These are phyloP conservation scores for Pogoniulus pusillus DNA, from an alignment of 2,797 vertebrate species.

Conservation along the genomic window DNA sequence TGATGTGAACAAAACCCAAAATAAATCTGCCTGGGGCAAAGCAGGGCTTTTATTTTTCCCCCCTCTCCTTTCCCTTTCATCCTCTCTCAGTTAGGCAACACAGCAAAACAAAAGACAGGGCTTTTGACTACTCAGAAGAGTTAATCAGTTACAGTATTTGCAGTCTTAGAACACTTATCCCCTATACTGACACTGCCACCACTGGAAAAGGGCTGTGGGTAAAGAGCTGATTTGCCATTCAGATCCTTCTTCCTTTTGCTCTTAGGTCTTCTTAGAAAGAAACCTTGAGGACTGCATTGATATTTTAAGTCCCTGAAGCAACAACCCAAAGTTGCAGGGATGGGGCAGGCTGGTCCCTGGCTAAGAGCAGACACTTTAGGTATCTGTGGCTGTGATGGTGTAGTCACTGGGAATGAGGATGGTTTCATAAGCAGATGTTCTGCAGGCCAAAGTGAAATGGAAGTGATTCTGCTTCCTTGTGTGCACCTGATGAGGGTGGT, in stretches of 20 bases:
- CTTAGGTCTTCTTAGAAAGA: background rate
- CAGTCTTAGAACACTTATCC: slow-evolving; percentile 5
- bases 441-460: background rate
- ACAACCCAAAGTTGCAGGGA: background rate
- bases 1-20: slow-evolving; percentile 8
- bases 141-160: background rate
- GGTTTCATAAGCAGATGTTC: background rate
- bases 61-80: background rate
- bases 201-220: background rate
- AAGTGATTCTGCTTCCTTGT: background rate
- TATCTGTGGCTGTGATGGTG: background rate
- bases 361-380: background rate
- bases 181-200: background rate
- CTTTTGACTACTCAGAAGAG: background rate
- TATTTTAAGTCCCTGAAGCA: background rate
- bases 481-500: background rate
- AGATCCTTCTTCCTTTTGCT: background rate
- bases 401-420: background rate
- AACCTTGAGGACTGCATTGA: background rate
- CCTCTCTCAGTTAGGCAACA: background rate
- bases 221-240: background rate
- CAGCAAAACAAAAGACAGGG: background rate
- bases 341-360: background rate
- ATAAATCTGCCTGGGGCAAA: background rate
- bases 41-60: background rate